These are phyloP conservation scores for Lithobates sylvaticus DNA, from an alignment of 2,797 vertebrate species.

Conservation along the genomic window DNA sequence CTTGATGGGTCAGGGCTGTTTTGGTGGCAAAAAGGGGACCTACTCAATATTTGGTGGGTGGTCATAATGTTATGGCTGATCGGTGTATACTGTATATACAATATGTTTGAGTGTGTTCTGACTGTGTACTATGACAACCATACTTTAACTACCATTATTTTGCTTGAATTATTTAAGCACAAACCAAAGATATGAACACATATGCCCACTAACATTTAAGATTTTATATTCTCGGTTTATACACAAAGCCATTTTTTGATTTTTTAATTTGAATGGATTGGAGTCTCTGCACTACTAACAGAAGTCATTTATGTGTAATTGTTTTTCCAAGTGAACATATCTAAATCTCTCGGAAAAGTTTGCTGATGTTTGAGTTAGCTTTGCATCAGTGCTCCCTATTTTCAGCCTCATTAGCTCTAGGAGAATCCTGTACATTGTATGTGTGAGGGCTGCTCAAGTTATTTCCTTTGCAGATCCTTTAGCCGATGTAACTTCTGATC, in stretches of 20 bases:
- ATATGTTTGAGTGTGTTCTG: neutral
- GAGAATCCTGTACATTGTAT: slow-evolving; percentile 26
- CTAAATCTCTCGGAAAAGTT: slow-evolving; percentile 33
- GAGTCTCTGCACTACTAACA: slow-evolving; percentile 7
- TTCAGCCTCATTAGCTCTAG: slow-evolving; percentile 58
- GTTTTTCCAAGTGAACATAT: neutral
- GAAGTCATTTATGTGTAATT: slow-evolving; percentile 44
- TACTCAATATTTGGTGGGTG: too few relatives aligned
- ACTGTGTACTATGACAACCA: neutral
- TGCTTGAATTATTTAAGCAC: neutral
- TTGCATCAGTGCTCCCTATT: slow-evolving; percentile 52
- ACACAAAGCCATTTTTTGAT: neutral
- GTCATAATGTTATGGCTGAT: too few relatives aligned
- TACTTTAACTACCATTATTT: neutral
- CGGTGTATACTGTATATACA: neutral
- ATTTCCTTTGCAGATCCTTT: slow-evolving; percentile 16
- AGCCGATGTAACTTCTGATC: slow-evolving; percentile 19
- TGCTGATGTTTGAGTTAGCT: slow-evolving; percentile 51
- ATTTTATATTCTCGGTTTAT: neutral
- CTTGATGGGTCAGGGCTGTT: too few relatives aligned
- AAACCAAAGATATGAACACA: slow-evolving; percentile 3
- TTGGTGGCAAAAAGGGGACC: too few relatives aligned
- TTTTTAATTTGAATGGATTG: slow-evolving; percentile 36
- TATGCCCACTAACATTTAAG: neutral
- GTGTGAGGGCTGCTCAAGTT: slow-evolving; percentile 32